These are phyloP conservation scores for Callosobruchus maculatus DNA, from an alignment of 2,888 invertebrate species.

Conservation along the genomic window DNA sequence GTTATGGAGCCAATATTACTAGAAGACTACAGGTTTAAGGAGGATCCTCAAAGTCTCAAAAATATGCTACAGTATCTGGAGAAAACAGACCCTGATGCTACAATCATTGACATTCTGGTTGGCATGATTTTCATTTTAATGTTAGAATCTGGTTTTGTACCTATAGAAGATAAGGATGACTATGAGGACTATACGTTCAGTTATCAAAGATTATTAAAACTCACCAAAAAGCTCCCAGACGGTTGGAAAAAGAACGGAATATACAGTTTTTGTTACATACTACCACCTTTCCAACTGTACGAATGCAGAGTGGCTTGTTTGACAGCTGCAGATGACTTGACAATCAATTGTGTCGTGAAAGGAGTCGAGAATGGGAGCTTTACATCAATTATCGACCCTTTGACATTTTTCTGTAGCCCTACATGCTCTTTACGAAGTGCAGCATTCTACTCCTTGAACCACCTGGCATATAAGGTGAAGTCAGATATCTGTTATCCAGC, in stretches of 20 bases:
- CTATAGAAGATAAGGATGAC: slow-evolving; percentile 26
- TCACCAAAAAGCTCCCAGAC: slow-evolving; percentile 30
- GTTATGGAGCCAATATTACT: slow-evolving; percentile 40
- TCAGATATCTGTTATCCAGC: slow-evolving; percentile 36
- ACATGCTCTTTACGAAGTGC: slow-evolving; percentile 13
- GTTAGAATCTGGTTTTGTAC: slow-evolving; percentile 45
- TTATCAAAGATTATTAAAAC: slow-evolving; percentile 30
- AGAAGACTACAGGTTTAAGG: slow-evolving; percentile 36
- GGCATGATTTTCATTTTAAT: slow-evolving; percentile 43
- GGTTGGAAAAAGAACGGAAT: slow-evolving; percentile 31
- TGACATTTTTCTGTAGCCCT: slow-evolving; percentile 35
- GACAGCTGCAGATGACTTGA: slow-evolving; percentile 34
- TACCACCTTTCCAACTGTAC: slow-evolving; percentile 29
- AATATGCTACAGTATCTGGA: slow-evolving; percentile 33
- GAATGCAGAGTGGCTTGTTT: slow-evolving; percentile 35
- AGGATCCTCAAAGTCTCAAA: slow-evolving; percentile 35
- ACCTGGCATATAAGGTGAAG: slow-evolving; percentile 40
- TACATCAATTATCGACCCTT: slow-evolving; percentile 36
- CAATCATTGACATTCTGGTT: slow-evolving; percentile 38
- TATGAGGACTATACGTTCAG: slow-evolving; percentile 30
- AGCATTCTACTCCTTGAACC: slow-evolving; percentile 38
- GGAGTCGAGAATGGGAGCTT: slow-evolving; percentile 22
- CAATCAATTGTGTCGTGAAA: slow-evolving; percentile 40
- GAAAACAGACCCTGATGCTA: slow-evolving; percentile 11
- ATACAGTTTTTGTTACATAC: slow-evolving; percentile 33